Percentiles rank a stretch among this genome's conserved stretches.
Evolutionary conservation across 2,888 invertebrate species (phyloP).

Genomic region (Drosophila heteroneura): DNA sequence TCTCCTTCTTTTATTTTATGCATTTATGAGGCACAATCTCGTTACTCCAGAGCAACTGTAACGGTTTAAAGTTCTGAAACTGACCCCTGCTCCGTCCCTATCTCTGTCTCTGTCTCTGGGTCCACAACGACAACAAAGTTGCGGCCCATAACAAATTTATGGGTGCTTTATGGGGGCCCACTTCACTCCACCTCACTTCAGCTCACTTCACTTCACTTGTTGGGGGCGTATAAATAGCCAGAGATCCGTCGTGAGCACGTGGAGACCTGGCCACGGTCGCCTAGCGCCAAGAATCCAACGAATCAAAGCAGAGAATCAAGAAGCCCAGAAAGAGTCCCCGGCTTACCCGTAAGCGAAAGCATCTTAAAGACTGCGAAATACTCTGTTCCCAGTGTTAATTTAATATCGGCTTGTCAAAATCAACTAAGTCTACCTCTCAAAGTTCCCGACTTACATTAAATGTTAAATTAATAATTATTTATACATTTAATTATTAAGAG

Average conservation of each 20-base stretch:
- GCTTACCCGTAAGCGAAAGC: not conserved
- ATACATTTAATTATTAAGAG: not conserved
- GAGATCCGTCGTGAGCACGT: slow-evolving; percentile 19
- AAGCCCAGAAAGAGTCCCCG: not conserved
- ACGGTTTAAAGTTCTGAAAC: slow-evolving; percentile 49
- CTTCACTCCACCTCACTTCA: slow-evolving; percentile 33
- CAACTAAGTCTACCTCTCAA: not conserved
- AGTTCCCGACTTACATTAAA: not conserved
- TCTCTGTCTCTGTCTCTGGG: not conserved
- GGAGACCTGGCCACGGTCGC: slow-evolving; percentile 11
- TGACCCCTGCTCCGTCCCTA: not conserved
- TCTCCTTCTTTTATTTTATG: slow-evolving; percentile 46
- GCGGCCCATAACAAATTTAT: slow-evolving; percentile 67
- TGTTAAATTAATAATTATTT: not conserved
- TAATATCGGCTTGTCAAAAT: not conserved
- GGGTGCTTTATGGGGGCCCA: slow-evolving; percentile 48
- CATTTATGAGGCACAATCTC: slow-evolving; percentile 69
- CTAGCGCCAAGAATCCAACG: slow-evolving; percentile 47
- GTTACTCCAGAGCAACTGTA: slow-evolving; percentile 55
- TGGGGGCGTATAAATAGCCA: slow-evolving; percentile 46
- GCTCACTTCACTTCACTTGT: slow-evolving; percentile 43
- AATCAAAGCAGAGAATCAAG: not conserved
- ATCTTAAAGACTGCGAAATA: not conserved
- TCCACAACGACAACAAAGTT: slow-evolving; percentile 58
- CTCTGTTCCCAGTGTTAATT: not conserved